Evolutionary conservation across 2,888 invertebrate genomes (phyloP).

Genomic region (Anorthoa munda): DNA sequence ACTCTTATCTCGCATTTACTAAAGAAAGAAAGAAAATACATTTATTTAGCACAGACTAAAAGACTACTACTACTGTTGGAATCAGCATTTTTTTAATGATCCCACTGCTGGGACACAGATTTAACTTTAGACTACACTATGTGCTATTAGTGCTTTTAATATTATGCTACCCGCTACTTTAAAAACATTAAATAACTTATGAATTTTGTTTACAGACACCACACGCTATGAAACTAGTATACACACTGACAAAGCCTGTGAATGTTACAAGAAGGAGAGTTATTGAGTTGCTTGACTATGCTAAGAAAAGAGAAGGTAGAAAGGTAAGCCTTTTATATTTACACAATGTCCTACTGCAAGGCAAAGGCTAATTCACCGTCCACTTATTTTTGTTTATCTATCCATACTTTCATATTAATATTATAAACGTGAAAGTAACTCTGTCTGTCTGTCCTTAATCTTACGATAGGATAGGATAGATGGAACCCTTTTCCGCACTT

Average conservation of each 20-base stretch:
- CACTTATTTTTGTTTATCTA: too few species aligned
- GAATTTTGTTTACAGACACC: slow-evolving; percentile 78
- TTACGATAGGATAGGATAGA: too few species aligned
- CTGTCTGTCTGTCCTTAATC: too few species aligned
- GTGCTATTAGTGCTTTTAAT: not conserved
- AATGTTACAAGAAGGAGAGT: slow-evolving; percentile 86
- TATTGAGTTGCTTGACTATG: slow-evolving; percentile 80
- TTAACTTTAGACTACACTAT: not conserved
- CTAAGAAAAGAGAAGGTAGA: slow-evolving; percentile 82
- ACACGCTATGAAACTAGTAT: slow-evolving; percentile 85
- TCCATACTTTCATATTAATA: too few species aligned
- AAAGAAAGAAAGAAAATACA: too few species aligned
- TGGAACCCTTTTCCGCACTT: too few species aligned
- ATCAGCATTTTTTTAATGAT: too few species aligned
- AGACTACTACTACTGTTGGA: too few species aligned
- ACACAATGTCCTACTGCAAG: not conserved
- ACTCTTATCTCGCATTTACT: too few species aligned
- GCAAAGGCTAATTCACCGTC: not conserved
- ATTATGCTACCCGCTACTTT: not conserved
- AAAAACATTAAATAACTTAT: not conserved
- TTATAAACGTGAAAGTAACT: too few species aligned
- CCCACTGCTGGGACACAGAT: too few species aligned
- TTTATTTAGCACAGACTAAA: too few species aligned
- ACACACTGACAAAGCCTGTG: slow-evolving; percentile 85
- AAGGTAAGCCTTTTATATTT: slow-evolving; percentile 74